These are phyloP conservation scores for Mastomys natalensis DNA, from an alignment of 2,113 vertebrate genomes.

Conservation along the genomic window DNA sequence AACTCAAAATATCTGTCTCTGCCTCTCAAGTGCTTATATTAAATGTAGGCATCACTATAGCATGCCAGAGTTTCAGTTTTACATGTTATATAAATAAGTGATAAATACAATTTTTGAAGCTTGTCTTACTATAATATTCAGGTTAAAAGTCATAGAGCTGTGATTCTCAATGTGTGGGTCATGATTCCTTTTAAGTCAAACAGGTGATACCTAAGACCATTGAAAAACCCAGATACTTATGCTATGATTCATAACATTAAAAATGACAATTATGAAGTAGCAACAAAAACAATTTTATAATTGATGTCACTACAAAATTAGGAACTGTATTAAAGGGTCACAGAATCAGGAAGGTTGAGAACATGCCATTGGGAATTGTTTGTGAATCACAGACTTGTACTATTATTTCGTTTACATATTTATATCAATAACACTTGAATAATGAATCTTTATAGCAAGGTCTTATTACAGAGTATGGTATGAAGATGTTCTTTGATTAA, in stretches of 20 bases:
- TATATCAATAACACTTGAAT: background rate
- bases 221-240: background rate
- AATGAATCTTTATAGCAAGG: background rate
- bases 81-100: background rate
- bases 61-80: background rate
- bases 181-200: background rate
- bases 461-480: background rate
- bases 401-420: background rate
- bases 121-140: background rate
- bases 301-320: background rate
- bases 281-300: background rate
- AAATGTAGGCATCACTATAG: no score
- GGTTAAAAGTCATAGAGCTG: background rate
- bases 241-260: background rate
- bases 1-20: background rate
- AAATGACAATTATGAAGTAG: background rate
- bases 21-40: background rate
- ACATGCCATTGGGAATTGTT: background rate
- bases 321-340: background rate
- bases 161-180: background rate
- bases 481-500: constrained; percentile 26
- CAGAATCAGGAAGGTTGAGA: background rate
- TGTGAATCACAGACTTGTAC: background rate
- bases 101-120: background rate
- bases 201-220: background rate